Evolutionary conservation across 2,797 vertebrate genomes (phyloP).

Genomic region (Falco columbarius): DNA sequence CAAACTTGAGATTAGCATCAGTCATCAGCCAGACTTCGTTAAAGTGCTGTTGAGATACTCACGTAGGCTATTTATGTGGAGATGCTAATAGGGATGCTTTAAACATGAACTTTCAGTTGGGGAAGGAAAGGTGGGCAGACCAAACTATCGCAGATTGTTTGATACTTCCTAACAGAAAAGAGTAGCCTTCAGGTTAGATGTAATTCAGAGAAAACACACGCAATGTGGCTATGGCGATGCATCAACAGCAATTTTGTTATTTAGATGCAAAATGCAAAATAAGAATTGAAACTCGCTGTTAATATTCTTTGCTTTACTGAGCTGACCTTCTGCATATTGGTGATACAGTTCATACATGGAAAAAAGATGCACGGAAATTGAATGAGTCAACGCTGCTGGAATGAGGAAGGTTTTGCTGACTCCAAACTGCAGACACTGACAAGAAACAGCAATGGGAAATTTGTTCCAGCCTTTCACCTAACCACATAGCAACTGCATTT

Average conservation of each 20-base stretch:
- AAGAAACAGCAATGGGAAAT: conserved; percentile 39
- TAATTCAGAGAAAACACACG: not conserved
- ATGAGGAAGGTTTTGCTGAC: conserved; percentile 33
- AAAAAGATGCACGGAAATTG: conserved; percentile 24
- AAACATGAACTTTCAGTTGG: not conserved
- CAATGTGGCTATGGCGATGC: not conserved
- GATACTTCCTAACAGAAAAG: not conserved
- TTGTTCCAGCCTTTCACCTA: conserved; percentile 34
- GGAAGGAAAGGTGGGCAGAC: not conserved
- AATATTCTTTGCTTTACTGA: not conserved
- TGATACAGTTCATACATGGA: conserved; percentile 29
- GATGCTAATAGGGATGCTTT: not conserved
- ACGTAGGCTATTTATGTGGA: not conserved
- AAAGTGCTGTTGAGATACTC: not conserved
- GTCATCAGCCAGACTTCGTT: not conserved
- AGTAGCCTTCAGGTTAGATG: not conserved
- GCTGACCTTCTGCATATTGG: conserved; percentile 25
- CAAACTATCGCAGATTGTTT: not conserved
- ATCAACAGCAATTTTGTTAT: conserved; percentile 13
- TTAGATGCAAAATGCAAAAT: not conserved
- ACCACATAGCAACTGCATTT: conserved; percentile 17
- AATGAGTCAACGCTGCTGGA: not conserved
- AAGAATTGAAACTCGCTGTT: not conserved
- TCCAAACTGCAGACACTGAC: not conserved
- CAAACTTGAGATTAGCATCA: not conserved